phyloP scores from a whole-genome alignment of 2,888 invertebrate genomes.

The Galerucella nymphaeae region DNA sequence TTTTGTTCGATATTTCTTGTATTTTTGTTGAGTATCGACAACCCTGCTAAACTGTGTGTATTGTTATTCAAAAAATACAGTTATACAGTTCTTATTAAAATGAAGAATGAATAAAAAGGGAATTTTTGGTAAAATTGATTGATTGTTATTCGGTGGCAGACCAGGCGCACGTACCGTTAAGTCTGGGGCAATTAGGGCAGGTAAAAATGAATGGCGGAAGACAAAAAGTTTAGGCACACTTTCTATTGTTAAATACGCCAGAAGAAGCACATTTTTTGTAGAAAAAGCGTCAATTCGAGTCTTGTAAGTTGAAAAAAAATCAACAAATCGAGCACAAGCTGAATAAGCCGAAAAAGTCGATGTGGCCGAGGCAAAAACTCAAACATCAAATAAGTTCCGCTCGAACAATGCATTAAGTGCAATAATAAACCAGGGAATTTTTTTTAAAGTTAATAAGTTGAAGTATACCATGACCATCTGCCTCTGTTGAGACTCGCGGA shows the following conservation, averaged over 20 bases:
- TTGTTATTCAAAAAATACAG: slow-evolving; percentile 39
- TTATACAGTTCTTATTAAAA: slow-evolving; percentile 29
- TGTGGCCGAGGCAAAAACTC: slow-evolving; percentile 21
- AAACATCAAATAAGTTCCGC: slow-evolving; percentile 33
- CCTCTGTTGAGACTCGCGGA: slow-evolving; percentile 29
- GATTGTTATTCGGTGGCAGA: slow-evolving; percentile 29
- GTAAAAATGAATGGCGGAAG: slow-evolving; percentile 1
- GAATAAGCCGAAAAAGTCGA: slow-evolving; percentile 25
- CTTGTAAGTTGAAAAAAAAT: slow-evolving; percentile 7
- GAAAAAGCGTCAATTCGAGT: neutral
- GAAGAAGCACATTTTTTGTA: too few relatives aligned
- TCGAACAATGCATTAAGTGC: slow-evolving; percentile 35
- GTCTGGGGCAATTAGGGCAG: slow-evolving; percentile 29
- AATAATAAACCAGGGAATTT: slow-evolving; percentile 38
- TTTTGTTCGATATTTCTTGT: too few relatives aligned
- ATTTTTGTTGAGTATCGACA: neutral
- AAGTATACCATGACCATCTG: slow-evolving; percentile 36
- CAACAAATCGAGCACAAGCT: slow-evolving; percentile 15
- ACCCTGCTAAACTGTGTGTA: neutral
- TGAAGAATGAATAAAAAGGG: slow-evolving; percentile 39
- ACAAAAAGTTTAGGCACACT: slow-evolving; percentile 8
- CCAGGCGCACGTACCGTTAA: slow-evolving; percentile 35
- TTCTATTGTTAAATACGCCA: neutral
- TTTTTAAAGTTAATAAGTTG: slow-evolving; percentile 33
- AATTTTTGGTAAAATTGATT: slow-evolving; percentile 38